Evolutionary conservation across 1,140 invertebrate genomes (phyloP).

Genomic region (Magallana ariakensis): DNA sequence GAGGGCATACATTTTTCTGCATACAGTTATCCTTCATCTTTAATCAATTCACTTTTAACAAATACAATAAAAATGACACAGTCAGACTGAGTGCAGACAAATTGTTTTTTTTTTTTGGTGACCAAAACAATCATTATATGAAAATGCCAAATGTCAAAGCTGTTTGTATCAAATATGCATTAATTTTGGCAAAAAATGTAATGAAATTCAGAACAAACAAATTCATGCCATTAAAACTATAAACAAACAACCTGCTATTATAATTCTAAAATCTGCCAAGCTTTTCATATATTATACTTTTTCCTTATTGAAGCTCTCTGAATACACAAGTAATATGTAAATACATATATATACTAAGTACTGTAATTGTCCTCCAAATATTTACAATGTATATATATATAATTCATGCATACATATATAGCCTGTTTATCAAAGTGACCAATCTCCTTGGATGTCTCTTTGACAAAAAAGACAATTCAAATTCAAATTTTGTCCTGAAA

Average conservation of each 20-base stretch:
- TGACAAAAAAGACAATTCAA: neutral
- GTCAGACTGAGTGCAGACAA: too few relatives aligned
- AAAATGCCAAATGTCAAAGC: neutral
- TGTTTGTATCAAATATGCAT: constrained; percentile 19
- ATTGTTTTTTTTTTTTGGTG: too few relatives aligned
- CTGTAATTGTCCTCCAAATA: too few relatives aligned
- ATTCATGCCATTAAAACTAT: neutral
- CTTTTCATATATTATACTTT: neutral
- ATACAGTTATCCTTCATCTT: too few relatives aligned
- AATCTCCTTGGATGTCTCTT: neutral
- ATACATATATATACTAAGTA: too few relatives aligned
- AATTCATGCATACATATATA: neutral
- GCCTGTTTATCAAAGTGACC: neutral
- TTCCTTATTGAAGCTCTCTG: neutral
- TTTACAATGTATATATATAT: neutral
- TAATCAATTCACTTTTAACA: too few relatives aligned
- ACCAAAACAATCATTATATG: too few relatives aligned
- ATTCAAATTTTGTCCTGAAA: neutral
- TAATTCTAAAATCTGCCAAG: neutral
- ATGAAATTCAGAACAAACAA: neutral
- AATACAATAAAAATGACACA: too few relatives aligned
- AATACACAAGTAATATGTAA: neutral
- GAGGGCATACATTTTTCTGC: too few relatives aligned
- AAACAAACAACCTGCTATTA: constrained; percentile 17
- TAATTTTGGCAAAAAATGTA: neutral